phyloP scores from a whole-genome alignment of 2,888 invertebrate species.

The Drosophila formosana region DNA sequence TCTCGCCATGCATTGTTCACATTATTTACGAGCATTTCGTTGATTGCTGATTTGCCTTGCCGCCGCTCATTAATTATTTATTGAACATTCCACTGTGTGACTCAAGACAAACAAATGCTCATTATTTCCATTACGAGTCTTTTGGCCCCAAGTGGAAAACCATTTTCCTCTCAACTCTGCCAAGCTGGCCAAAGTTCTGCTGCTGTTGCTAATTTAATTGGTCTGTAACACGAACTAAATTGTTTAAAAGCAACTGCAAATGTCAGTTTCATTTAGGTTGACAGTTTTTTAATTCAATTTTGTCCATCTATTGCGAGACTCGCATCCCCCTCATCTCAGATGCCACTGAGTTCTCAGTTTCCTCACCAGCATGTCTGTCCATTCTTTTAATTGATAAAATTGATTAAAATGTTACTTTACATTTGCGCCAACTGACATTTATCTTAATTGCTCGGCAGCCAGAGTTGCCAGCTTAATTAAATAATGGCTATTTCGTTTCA shows the following conservation, averaged over 20 bases:
- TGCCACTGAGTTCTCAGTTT: background rate
- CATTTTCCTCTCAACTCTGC: constrained; percentile 11
- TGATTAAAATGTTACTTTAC: constrained; percentile 78
- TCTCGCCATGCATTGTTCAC: constrained; percentile 43
- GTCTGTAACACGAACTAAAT: constrained; percentile 59
- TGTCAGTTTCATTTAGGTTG: constrained; percentile 50
- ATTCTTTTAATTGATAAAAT: constrained; percentile 76
- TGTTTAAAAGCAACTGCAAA: constrained; percentile 58
- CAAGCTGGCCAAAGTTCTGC: background rate
- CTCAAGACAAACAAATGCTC: constrained; percentile 34
- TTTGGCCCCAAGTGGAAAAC: constrained; percentile 11
- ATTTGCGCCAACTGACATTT: constrained; percentile 72
- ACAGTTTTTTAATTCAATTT: constrained; percentile 54
- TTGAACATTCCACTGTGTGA: constrained; percentile 53
- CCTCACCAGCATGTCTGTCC: constrained; percentile 45
- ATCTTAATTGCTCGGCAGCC: constrained; percentile 68
- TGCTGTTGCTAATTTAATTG: constrained; percentile 57
- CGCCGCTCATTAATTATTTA: constrained; percentile 74
- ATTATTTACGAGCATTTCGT: constrained; percentile 41
- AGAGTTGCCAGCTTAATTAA: constrained; percentile 59
- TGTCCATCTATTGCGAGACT: constrained; percentile 49
- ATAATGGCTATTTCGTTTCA: constrained; percentile 54
- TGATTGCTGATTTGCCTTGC: constrained; percentile 36
- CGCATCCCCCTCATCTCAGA: background rate
- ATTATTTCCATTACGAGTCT: constrained; percentile 33